Evolutionary conservation across 2,888 invertebrate genomes (phyloP).

Genomic region (Drosophila fulvimacula): DNA sequence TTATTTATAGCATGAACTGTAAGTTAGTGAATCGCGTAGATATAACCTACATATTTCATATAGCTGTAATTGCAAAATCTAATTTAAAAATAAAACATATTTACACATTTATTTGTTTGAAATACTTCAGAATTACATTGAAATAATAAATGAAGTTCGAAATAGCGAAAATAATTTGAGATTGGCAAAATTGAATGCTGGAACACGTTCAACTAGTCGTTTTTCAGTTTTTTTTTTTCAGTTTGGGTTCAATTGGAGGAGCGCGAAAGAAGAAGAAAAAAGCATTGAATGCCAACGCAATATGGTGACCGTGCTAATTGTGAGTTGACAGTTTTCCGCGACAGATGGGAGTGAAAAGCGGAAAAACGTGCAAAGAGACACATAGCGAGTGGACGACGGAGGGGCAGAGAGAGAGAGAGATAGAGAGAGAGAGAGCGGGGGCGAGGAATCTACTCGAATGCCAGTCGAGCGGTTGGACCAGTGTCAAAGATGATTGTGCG

Average conservation of each 20-base stretch:
- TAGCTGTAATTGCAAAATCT: conserved; percentile 4
- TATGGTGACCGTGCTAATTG: conserved; percentile 66
- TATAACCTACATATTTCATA: background rate
- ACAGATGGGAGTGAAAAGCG: conserved; percentile 14
- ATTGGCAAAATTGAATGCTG: conserved; percentile 5
- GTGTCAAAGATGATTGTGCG: conserved; percentile 17
- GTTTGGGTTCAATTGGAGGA: conserved; percentile 1
- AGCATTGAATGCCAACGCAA: conserved; percentile 29
- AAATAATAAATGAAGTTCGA: background rate
- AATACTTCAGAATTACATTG: background rate
- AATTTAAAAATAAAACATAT: background rate
- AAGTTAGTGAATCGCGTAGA: background rate
- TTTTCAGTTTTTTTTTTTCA: background rate
- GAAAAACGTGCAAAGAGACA: conserved; percentile 3
- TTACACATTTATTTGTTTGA: conserved; percentile 3
- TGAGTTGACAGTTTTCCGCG: conserved; percentile 43
- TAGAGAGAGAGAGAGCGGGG: background rate
- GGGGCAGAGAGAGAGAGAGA: background rate
- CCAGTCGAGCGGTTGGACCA: background rate
- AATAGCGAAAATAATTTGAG: background rate
- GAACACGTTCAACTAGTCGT: conserved; percentile 1
- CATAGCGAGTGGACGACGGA: background rate
- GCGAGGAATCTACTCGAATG: background rate
- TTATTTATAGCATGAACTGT: background rate
- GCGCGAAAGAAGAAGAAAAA: conserved; percentile 2